Percentiles rank a stretch among this genome's conserved stretches.
phyloP scores from a whole-genome alignment of 2,113 vertebrate species.

The Hydrochoerus hydrochaeris region DNA sequence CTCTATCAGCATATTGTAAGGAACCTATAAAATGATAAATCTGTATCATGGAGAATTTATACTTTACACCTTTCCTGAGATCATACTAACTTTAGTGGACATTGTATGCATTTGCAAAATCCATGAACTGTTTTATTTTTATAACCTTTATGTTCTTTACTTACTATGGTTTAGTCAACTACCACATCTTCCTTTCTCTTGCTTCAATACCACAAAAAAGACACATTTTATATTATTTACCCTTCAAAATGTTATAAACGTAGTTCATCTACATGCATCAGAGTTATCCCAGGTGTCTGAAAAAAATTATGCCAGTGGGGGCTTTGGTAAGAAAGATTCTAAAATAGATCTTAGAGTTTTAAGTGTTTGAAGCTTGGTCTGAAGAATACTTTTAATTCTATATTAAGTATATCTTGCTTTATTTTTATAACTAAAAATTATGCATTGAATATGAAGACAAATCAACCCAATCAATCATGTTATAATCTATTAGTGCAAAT shows the following conservation, averaged over 20 bases:
- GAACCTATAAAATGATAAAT: constrained; percentile 14
- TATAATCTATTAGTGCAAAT: neutral
- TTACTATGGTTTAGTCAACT: neutral
- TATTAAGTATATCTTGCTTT: neutral
- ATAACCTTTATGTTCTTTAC: neutral
- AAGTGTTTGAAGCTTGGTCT: constrained; percentile 14
- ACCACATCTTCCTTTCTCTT: neutral
- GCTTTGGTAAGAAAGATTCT: constrained; percentile 41
- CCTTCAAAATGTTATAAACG: neutral
- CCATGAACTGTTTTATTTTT: neutral
- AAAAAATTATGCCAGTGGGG: neutral
- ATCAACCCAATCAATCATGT: neutral
- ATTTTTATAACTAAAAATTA: constrained; percentile 12
- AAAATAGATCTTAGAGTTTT: constrained; percentile 10
- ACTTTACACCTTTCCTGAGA: neutral
- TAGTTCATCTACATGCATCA: neutral
- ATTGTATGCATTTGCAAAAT: neutral
- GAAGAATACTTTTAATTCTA: constrained; percentile 11
- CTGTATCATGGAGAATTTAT: neutral
- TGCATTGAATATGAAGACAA: neutral
- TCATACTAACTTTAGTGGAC: neutral
- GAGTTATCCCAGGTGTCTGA: neutral
- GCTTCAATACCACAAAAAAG: constrained; percentile 18
- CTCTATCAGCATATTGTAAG: constrained; percentile 23
- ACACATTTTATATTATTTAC: neutral